A percentile compares a stretch with the other conserved stretches of the same genome.
Evolutionary conservation across 2,113 vertebrate genomes (phyloP).

Genomic region (Formicarius rufipectus): DNA sequence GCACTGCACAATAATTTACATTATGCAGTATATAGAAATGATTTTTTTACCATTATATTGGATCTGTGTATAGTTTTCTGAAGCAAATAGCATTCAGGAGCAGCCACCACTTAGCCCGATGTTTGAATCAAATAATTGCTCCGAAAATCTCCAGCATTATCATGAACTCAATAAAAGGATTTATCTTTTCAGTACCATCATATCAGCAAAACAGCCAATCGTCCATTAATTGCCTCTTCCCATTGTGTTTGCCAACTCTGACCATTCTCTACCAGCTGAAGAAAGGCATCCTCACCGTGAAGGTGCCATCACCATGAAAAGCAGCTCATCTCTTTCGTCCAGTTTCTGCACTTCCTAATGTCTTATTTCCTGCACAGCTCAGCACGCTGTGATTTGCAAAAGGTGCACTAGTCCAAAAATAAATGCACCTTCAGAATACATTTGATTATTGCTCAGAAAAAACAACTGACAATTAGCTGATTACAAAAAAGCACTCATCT

Average conservation of each 20-base stretch:
- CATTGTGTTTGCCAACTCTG: not conserved
- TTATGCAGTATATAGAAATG: not conserved
- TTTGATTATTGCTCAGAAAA: not conserved
- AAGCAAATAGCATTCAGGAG: not conserved
- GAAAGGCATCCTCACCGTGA: not conserved
- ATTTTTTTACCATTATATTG: not conserved
- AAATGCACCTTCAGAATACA: not conserved
- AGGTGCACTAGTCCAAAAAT: not conserved
- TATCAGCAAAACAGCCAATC: conserved; percentile 12
- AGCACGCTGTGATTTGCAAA: not conserved
- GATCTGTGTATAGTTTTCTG: not conserved
- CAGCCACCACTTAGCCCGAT: not conserved
- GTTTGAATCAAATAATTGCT: not conserved
- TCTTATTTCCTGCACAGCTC: not conserved
- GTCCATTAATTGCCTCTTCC: not conserved
- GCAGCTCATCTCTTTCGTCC: not conserved
- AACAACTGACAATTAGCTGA: not conserved
- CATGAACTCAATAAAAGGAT: not conserved
- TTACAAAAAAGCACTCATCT: not conserved
- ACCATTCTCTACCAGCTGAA: not conserved
- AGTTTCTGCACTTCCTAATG: not conserved
- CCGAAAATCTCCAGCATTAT: not conserved
- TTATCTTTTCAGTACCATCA: not conserved
- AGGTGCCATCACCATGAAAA: not conserved
- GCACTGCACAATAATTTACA: not conserved